A percentile compares a stretch with the other conserved stretches of the same genome.
These are phyloP conservation scores for Nothoprocta perdicaria DNA, from an alignment of 2,113 vertebrate species.

Conservation along the genomic window DNA sequence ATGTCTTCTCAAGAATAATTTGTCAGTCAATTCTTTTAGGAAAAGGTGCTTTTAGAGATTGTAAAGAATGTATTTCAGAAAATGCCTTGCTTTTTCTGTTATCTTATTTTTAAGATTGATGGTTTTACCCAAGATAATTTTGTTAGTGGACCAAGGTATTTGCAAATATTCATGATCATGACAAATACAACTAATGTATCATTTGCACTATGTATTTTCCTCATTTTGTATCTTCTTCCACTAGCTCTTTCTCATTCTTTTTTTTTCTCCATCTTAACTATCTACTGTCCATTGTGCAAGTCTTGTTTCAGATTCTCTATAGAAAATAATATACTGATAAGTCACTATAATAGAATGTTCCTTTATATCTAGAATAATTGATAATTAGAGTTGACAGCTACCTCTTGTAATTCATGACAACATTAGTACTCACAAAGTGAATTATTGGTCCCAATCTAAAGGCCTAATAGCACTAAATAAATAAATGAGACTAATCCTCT, in stretches of 20 bases:
- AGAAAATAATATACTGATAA: not conserved
- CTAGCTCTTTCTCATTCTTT: not conserved
- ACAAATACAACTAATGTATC: not conserved
- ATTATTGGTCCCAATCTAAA: not conserved
- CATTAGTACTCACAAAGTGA: not conserved
- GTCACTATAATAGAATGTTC: not conserved
- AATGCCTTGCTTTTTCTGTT: not conserved
- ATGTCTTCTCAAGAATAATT: not conserved
- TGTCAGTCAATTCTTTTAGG: not conserved
- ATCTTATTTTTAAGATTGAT: not conserved
- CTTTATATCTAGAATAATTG: not conserved
- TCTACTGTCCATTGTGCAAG: not conserved
- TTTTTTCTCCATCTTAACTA: not conserved
- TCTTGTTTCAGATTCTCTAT: not conserved
- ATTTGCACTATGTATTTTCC: not conserved
- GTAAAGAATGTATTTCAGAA: not conserved
- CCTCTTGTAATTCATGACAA: slow-evolving; percentile 41
- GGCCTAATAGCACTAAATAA: slow-evolving; percentile 18
- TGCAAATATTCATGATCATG: not conserved
- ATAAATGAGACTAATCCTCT: not conserved
- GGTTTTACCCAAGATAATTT: not conserved
- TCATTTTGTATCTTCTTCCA: not conserved
- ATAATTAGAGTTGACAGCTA: slow-evolving; percentile 62
- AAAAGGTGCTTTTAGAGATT: not conserved
- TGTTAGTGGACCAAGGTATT: not conserved